Conservation (phyloP, 2,113 vertebrate genomes). For the Lycocorax pyrrhopterus region DNA sequence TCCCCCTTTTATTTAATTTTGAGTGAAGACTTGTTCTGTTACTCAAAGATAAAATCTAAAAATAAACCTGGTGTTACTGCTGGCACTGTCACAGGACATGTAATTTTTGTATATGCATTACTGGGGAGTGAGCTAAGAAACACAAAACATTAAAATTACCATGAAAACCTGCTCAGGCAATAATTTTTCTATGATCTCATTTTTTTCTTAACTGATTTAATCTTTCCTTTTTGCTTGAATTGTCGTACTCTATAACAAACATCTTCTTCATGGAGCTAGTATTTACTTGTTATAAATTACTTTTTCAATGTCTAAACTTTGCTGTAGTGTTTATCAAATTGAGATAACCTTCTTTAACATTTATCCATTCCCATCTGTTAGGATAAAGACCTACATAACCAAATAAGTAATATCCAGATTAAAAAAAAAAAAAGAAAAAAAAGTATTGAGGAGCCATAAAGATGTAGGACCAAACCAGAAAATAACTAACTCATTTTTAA, state of each 20-base stretch:
- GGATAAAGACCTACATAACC: neutral
- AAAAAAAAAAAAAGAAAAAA: neutral
- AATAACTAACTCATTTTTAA: neutral
- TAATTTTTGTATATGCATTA: neutral
- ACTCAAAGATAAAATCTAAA: slow-evolving; percentile 1
- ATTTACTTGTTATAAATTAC: neutral
- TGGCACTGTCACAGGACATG: neutral
- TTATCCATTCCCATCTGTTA: neutral
- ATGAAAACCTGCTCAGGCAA: neutral
- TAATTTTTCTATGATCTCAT: neutral
- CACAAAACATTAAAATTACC: neutral
- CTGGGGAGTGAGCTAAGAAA: neutral
- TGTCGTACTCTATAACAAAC: neutral
- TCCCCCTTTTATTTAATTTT: neutral
- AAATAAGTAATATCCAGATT: neutral
- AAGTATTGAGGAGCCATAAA: neutral
- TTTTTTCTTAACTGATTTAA: neutral
- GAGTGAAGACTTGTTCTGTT: neutral
- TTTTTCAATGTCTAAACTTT: neutral
- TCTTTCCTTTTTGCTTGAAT: neutral
- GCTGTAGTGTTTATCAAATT: neutral
- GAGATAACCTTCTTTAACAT: neutral
- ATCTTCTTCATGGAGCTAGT: neutral
- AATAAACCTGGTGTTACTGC: neutral
- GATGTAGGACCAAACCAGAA: neutral